These are phyloP conservation scores for Drosophila borborema DNA, from an alignment of 2,888 invertebrate species.

Conservation along the genomic window DNA sequence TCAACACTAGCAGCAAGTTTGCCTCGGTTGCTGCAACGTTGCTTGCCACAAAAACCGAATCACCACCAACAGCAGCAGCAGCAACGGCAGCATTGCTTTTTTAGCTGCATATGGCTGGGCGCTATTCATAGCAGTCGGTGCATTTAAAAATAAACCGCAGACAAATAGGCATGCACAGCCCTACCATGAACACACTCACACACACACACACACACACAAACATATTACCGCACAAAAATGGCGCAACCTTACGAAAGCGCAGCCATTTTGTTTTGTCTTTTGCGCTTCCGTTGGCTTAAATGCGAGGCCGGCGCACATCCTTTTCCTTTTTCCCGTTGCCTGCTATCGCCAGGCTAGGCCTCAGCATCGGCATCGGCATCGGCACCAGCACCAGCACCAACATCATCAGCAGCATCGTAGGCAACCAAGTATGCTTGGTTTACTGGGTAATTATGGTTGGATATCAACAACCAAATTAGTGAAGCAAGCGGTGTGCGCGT, in stretches of 20 bases:
- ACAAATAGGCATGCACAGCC: constrained; percentile 62
- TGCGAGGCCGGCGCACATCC: constrained; percentile 67
- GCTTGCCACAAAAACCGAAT: constrained; percentile 50
- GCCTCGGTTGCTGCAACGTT: constrained; percentile 34
- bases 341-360: constrained; percentile 23
- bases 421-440: constrained; percentile 10
- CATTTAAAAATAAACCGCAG: constrained; percentile 77
- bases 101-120: constrained; percentile 48
- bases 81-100: constrained; percentile 29
- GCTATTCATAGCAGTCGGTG: constrained; percentile 72
- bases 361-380: constrained; percentile 24
- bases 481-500: constrained; percentile 42
- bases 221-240: constrained; percentile 54
- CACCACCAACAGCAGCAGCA: constrained; percentile 5
- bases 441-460: constrained; percentile 65
- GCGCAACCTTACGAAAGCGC: constrained; percentile 72
- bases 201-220: constrained; percentile 12
- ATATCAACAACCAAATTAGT: constrained; percentile 68
- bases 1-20: constrained; percentile 64
- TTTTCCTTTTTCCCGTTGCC: constrained; percentile 39
- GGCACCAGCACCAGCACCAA: constrained; percentile 11
- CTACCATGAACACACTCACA: constrained; percentile 11
- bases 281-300: constrained; percentile 74
- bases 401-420: constrained; percentile 13
- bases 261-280: constrained; percentile 77